Conservation (phyloP, 2,797 vertebrate species). For the Pteropus rufus region DNA sequence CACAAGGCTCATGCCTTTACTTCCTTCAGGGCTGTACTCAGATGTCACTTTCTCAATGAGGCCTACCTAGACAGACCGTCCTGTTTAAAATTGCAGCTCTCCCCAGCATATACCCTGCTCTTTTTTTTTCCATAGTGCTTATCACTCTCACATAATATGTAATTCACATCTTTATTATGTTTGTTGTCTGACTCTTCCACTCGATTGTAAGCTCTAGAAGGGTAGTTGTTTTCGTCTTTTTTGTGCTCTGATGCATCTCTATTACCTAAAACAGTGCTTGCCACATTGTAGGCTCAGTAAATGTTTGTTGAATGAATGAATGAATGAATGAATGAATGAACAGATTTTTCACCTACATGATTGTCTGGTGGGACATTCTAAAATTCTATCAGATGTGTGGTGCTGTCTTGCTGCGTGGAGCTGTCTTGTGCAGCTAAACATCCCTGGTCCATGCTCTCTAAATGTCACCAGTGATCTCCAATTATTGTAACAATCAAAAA, state of each 20-base stretch:
- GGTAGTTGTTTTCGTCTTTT: background rate
- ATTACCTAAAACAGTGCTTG: constrained; percentile 38
- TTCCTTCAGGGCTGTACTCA: constrained; percentile 5
- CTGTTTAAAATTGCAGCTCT: background rate
- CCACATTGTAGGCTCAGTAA: constrained; percentile 1
- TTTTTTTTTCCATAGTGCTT: background rate
- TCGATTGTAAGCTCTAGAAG: constrained; percentile 19
- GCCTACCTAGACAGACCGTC: background rate
- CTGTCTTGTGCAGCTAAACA: background rate
- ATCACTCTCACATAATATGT: background rate
- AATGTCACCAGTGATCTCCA: constrained; percentile 23
- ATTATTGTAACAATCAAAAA: background rate
- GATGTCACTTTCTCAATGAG: constrained; percentile 31
- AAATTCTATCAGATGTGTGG: background rate
- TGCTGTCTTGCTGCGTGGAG: background rate
- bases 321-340: constrained; percentile 22
- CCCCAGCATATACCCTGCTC: background rate
- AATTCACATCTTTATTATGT: constrained; percentile 4
- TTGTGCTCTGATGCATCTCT: background rate
- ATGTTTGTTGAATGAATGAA: background rate
- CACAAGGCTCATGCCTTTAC: background rate
- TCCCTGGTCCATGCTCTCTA: background rate
- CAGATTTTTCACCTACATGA: background rate
- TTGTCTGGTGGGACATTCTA: background rate
- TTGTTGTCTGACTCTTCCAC: constrained; percentile 1